These are phyloP conservation scores for Lepus oiostolus DNA, from an alignment of 2,797 vertebrate species.

Conservation along the genomic window DNA sequence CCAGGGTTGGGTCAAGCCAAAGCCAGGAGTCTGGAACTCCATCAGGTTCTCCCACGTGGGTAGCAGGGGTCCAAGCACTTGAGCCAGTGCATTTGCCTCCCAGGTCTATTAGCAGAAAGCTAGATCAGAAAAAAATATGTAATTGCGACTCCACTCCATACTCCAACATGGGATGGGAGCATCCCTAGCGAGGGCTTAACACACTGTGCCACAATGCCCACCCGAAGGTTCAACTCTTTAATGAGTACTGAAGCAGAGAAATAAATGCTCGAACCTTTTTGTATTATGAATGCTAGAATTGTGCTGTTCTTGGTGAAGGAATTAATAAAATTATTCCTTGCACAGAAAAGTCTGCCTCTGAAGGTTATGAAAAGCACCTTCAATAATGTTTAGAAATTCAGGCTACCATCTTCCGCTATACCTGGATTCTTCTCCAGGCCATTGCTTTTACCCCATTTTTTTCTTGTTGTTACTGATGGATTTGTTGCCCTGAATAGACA, in stretches of 20 bases:
- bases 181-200: no score
- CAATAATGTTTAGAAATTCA: conserved; percentile 14
- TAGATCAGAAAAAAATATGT: no score
- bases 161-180: no score
- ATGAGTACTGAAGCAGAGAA: neutral
- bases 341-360: neutral
- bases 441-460: neutral
- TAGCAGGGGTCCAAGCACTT: no score
- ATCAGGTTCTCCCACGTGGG: no score
- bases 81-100: no score
- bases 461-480: neutral
- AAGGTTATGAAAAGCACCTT: neutral
- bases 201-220: no score
- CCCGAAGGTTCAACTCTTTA: neutral
- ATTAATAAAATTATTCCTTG: neutral
- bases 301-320: neutral
- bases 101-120: no score
- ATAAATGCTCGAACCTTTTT: neutral
- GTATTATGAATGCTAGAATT: neutral
- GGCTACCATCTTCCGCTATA: neutral
- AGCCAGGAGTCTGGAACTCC: no score
- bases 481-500: neutral
- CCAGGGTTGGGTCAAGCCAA: no score
- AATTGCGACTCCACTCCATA: no score
- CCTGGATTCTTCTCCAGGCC: neutral